Percentiles rank a stretch among this genome's conserved stretches.
Evolutionary conservation across 2,888 invertebrate species (phyloP).

Genomic region (Dugesia japonica): DNA sequence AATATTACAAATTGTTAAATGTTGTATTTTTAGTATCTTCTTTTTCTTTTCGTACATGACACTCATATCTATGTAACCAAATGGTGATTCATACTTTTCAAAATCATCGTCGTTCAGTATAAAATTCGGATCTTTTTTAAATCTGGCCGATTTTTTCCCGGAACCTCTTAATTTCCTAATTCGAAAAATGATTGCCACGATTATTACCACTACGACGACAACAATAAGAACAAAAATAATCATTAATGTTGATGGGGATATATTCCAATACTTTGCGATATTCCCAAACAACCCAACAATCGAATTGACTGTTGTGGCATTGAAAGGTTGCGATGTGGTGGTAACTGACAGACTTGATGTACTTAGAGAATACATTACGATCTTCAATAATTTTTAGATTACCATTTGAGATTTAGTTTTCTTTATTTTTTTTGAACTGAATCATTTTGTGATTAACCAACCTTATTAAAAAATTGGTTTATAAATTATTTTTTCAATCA

Average conservation of each 20-base stretch:
- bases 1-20: neutral
- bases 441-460: too few species aligned
- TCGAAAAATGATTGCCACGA: neutral
- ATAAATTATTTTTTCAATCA: too few species aligned
- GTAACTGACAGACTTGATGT: too few species aligned
- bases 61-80: neutral
- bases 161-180: neutral
- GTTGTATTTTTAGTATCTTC: neutral
- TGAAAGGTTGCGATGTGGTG: neutral
- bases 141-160: neutral
- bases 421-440: too few species aligned
- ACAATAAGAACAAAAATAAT: neutral
- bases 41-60: neutral
- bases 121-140: neutral
- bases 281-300: neutral
- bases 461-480: too few species aligned
- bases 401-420: too few species aligned
- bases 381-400: too few species aligned
- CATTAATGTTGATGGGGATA: neutral
- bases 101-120: neutral
- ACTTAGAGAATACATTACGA: too few species aligned
- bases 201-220: neutral
- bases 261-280: slow-evolving; percentile 2
- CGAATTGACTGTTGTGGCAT: neutral
- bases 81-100: neutral